Base-by-base conservation (phyloP, 2,113 vertebrate species). In the Laterallus jamaicensis region DNA sequence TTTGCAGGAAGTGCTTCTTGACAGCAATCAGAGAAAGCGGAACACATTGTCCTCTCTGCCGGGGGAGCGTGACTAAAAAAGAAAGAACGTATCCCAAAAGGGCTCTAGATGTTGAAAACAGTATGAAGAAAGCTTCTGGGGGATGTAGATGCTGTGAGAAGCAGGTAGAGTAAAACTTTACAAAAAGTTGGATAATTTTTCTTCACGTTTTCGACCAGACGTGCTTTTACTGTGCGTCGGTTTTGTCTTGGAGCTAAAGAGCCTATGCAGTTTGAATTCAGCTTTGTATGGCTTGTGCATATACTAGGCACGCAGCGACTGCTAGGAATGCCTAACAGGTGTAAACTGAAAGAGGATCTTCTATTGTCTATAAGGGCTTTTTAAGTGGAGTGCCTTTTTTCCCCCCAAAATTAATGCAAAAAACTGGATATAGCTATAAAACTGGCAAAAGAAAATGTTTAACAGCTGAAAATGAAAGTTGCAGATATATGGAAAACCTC, bases 1-100 rank as follows among this genome's bases (percentile, higher is more conserved):
- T 98, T 97, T 98, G 98, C 97, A 98, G 98, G 96, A 98, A 98
- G 95, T 98, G 98, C 97, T 98, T 98, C 96, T 93, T 98, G 95
- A 98, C 97, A 95, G 98, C 98, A 95, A 97, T 98, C 96, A 98
- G 97, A 97, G 97, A 98, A 97, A 98, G 98, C 58, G 98, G 98
- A 97, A 96, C 97, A 28, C 97, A 98, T 82, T 98, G 98, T 96
- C 98, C 98, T 77, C 70, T 98, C 70, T 99, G 98, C 94, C 98
- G 98, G 77, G 98, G 98, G 82, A 97, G 92, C 69, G 97, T 97
- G 95, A 98, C 96, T 91, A 97, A 96, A 96, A 98, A 97, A 95
- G 97, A 98, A 82, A 97, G 97, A 96, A 92, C 97, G 8, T 97
- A 98, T 97, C 98, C 98, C 73, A 97, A 96, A 96, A 98, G 97